Evolutionary conservation across 2,113 vertebrate species (phyloP).

Genomic region (Collichthys lucidus): DNA sequence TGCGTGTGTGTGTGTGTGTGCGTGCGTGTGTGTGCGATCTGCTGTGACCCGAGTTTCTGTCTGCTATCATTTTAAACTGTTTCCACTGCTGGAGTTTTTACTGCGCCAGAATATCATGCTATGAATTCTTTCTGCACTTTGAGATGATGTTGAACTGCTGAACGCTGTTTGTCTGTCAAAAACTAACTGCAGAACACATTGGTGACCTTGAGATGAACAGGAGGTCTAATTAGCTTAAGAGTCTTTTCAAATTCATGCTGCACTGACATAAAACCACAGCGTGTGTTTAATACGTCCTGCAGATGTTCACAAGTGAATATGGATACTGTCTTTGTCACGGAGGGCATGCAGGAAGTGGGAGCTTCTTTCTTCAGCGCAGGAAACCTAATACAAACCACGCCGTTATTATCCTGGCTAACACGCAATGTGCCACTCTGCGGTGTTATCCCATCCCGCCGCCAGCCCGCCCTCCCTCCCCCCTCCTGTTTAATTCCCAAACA

Average conservation of each 20-base stretch:
- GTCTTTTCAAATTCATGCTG: conserved; percentile 32
- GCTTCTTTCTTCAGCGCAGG: conserved; percentile 64
- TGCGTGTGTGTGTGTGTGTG: no score
- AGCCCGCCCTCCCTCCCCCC: neutral
- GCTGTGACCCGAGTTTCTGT: neutral
- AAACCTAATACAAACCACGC: conserved; percentile 69
- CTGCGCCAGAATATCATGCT: neutral
- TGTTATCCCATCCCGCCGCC: conserved; percentile 36
- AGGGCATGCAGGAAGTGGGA: conserved; percentile 60
- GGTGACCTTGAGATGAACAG: conserved; percentile 35
- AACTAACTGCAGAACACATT: neutral
- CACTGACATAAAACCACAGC: conserved; percentile 46
- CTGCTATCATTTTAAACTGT: conserved; percentile 28
- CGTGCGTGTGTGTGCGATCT: neutral
- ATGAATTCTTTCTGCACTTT: conserved; percentile 1
- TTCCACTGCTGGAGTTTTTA: conserved; percentile 42
- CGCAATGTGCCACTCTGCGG: conserved; percentile 59
- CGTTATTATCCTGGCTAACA: conserved; percentile 67
- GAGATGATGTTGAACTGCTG: neutral
- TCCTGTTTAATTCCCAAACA: conserved; percentile 43
- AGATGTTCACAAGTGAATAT: conserved; percentile 47
- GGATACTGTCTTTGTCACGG: conserved; percentile 49
- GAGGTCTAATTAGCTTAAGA: conserved; percentile 47
- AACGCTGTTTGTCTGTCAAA: conserved; percentile 26
- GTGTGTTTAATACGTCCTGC: conserved; percentile 49